Evolutionary conservation across 2,888 invertebrate species (phyloP).

Genomic region (Baccha elongata): DNA sequence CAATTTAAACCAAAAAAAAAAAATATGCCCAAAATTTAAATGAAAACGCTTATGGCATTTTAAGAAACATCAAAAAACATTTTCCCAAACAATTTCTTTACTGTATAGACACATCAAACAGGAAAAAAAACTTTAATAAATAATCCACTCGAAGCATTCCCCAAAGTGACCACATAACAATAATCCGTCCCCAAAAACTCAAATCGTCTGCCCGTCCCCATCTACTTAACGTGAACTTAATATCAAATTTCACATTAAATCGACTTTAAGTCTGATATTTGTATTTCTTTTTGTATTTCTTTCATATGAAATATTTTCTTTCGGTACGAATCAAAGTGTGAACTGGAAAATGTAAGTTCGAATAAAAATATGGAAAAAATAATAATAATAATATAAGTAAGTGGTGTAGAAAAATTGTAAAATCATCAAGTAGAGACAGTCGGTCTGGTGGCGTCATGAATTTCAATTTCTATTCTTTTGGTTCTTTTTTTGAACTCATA

Average conservation of each 20-base stretch:
- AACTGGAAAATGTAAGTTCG: slow-evolving; percentile 69
- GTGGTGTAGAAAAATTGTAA: slow-evolving; percentile 71
- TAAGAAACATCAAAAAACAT: slow-evolving; percentile 44
- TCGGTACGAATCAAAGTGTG: slow-evolving; percentile 69
- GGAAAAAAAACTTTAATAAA: slow-evolving; percentile 22
- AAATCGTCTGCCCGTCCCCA: slow-evolving; percentile 58
- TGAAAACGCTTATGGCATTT: slow-evolving; percentile 65
- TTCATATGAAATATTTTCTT: slow-evolving; percentile 22
- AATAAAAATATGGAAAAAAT: slow-evolving; percentile 49
- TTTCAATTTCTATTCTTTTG: slow-evolving; percentile 70
- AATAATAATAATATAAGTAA: slow-evolving; percentile 71
- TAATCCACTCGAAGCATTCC: slow-evolving; percentile 47
- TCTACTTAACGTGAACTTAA: slow-evolving; percentile 73
- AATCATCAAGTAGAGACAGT: slow-evolving; percentile 73
- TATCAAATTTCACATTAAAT: slow-evolving; percentile 73
- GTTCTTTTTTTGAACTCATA: slow-evolving; percentile 11
- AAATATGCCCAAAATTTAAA: slow-evolving; percentile 20
- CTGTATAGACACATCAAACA: slow-evolving; percentile 53
- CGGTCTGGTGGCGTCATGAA: slow-evolving; percentile 74
- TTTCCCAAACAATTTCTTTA: slow-evolving; percentile 28
- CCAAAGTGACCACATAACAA: slow-evolving; percentile 67
- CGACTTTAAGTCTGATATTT: slow-evolving; percentile 57
- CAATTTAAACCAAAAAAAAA: slow-evolving; percentile 7
- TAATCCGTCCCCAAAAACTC: slow-evolving; percentile 46
- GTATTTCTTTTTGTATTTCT: slow-evolving; percentile 2